Evolutionary conservation across 2,113 vertebrate species (phyloP).

Genomic region (Pluvianellus socialis): DNA sequence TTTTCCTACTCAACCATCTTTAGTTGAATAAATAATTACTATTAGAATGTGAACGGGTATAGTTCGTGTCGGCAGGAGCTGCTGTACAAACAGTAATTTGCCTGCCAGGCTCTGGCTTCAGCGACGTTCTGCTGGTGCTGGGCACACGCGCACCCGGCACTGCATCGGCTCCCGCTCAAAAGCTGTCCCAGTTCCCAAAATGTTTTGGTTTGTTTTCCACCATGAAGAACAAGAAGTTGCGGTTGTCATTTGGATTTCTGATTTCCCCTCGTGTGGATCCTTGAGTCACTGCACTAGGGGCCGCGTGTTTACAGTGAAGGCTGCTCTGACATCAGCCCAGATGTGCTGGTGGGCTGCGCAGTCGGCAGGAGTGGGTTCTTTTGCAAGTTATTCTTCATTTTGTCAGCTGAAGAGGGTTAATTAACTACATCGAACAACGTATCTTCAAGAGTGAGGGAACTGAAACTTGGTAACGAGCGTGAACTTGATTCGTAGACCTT

Average conservation of each 20-base stretch:
- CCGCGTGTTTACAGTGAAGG: not conserved
- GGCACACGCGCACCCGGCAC: accelerated
- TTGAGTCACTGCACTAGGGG: not conserved
- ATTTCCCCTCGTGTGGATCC: not conserved
- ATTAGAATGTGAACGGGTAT: not conserved
- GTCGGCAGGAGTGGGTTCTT: not conserved
- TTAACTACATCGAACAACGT: not conserved
- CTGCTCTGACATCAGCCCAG: not conserved
- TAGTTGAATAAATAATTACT: not conserved
- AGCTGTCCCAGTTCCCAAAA: not conserved
- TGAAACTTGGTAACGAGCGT: accelerated
- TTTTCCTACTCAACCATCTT: not conserved
- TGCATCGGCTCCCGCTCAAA: accelerated
- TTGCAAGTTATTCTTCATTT: not conserved
- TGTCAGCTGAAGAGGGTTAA: not conserved
- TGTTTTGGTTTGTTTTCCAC: not conserved
- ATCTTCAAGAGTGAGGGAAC: not conserved
- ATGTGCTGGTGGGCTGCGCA: not conserved
- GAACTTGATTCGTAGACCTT: accelerated
- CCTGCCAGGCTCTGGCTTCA: not conserved
- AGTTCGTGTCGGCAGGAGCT: not conserved
- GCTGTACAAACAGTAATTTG: not conserved
- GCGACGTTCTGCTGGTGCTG: accelerated
- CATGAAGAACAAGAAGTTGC: not conserved
- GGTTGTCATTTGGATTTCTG: not conserved